phyloP scores from a whole-genome alignment of 2,888 invertebrate species.

The Netelia melanura region DNA sequence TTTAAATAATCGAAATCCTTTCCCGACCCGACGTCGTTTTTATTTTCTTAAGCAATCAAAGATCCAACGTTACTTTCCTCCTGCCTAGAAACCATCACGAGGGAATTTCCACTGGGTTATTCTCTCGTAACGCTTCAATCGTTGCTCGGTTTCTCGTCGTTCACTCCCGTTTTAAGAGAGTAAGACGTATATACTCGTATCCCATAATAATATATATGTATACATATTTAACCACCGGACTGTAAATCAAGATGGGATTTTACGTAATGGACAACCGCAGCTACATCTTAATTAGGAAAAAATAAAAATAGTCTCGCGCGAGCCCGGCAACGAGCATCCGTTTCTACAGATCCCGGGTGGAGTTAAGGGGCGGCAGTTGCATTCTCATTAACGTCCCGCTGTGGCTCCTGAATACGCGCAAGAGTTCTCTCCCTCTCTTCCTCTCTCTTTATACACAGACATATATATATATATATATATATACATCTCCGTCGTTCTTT shows the following conservation, averaged over 20 bases:
- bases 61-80: too few relatives aligned
- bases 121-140: slow-evolving; percentile 36
- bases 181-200: slow-evolving; percentile 6
- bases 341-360: slow-evolving; percentile 75
- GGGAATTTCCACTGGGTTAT: not conserved
- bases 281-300: slow-evolving; percentile 79
- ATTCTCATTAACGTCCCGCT: slow-evolving; percentile 78
- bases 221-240: slow-evolving; percentile 56
- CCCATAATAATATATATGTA: not conserved
- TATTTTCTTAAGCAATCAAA: too few relatives aligned
- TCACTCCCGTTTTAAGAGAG: not conserved
- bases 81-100: too few relatives aligned
- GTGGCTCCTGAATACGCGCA: slow-evolving; percentile 69
- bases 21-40: too few relatives aligned
- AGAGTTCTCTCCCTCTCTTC: slow-evolving; percentile 4
- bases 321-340: slow-evolving; percentile 72
- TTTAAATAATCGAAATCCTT: too few relatives aligned
- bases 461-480: not conserved
- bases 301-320: slow-evolving; percentile 60
- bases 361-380: slow-evolving; percentile 76
- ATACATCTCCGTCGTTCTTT: not conserved
- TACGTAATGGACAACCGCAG: slow-evolving; percentile 77
- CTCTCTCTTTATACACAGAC: not conserved
- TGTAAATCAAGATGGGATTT: slow-evolving; percentile 78
- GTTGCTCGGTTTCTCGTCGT: slow-evolving; percentile 9